Evolutionary conservation across 2,113 vertebrate genomes (phyloP), one percentile per base, ranked within the genome.

Genomic region (Pleuronectes platessa): DNA sequence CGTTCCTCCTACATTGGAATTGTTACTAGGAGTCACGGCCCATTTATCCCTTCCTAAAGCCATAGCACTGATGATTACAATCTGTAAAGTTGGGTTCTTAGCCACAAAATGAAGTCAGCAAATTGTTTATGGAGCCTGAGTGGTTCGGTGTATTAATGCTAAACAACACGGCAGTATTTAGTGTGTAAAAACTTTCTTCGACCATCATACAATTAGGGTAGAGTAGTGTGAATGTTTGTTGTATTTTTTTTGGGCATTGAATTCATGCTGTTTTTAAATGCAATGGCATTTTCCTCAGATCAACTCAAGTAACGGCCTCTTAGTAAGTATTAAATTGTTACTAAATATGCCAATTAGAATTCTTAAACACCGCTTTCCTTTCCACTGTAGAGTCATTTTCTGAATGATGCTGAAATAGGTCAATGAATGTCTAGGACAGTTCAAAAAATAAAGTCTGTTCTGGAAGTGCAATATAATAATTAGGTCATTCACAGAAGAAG

Each of bases 81-180:
- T 87, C 74, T 84, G 71, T 82, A 83, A 88, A 74, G 58, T 68
- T 67, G 63, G 83, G 64, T 76, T 72, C 76, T 87, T 74, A 60
- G 62, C 63, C 76, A 83, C 53, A 79, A 77, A 85, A 77, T 64
- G 74, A 86, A 76, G 60, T 74, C 63, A 26, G 31, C 56, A 59
- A 85, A 72, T 77, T 66, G 31, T 66, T 68, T 66, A 88, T 49
- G 55, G 56, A 86, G 72, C 82, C 79, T 61, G 27, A 35, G 68
- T 61, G 78, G 73, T 90, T 86, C 73, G 70, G 76, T 86, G 90
- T 94, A 87, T 93, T 93, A 88, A 91, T 88, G 81, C 74, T 47
- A 83, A 93, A 92, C 82, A 91, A 85, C 75, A 60, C 64, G 82
- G 86, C 94, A 95, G 94, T 95, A 95, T 95, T 95, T 93, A 83